Evolutionary conservation across 2,113 vertebrate species (phyloP).

Genomic region (Noctilio leporinus): DNA sequence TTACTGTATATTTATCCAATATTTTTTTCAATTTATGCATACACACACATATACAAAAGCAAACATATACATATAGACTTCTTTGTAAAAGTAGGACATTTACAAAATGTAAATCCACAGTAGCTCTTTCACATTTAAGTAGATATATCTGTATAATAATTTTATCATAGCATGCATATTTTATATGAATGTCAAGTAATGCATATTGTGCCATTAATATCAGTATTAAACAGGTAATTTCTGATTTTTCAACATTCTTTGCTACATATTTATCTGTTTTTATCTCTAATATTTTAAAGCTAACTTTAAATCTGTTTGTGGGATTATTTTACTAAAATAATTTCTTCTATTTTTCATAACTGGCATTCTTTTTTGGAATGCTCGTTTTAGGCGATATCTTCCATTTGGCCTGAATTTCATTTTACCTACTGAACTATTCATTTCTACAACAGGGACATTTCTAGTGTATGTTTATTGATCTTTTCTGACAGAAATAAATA

Average conservation of each 20-base stretch:
- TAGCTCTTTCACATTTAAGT: not conserved
- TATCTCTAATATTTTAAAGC: not conserved
- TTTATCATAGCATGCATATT: not conserved
- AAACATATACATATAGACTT: not conserved
- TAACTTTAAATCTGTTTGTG: not conserved
- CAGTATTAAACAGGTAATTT: not conserved
- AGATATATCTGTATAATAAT: not conserved
- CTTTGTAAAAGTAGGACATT: not conserved
- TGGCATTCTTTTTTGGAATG: constrained; percentile 2
- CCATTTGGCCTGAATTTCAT: not conserved
- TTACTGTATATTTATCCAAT: not conserved
- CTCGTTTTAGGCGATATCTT: not conserved
- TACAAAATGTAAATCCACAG: not conserved
- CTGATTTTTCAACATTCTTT: not conserved
- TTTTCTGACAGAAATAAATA: not conserved
- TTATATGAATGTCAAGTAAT: not conserved
- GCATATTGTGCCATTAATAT: not conserved
- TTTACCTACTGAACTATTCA: not conserved
- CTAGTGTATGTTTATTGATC: not conserved
- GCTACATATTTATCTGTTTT: not conserved
- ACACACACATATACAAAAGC: not conserved
- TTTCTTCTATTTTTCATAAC: not conserved
- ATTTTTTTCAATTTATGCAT: not conserved
- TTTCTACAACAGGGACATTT: not conserved
- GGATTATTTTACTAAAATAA: not conserved